Evolutionary conservation across 2,113 vertebrate species (phyloP), one percentile per base, ranked within the genome.

Genomic region (Clarias magur): DNA sequence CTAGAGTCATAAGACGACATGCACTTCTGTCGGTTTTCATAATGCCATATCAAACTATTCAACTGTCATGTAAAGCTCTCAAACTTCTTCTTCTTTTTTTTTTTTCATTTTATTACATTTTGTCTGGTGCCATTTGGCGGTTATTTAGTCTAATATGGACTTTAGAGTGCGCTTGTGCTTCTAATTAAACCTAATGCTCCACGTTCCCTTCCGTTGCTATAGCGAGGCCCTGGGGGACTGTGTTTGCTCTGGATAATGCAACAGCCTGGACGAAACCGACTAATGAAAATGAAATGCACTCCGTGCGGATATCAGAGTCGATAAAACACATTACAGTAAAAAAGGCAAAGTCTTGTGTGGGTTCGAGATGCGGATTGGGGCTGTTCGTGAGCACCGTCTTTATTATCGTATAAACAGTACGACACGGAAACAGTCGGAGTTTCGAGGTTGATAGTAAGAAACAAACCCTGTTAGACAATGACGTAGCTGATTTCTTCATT

Each of bases 141-240:
- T 86, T 62, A 54, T 56, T 42, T 30, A 62, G 68, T 63, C 57
- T 82, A 65, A 76, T 76, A 48, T 76, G 42, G 59, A 63, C 23
- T 53, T 15, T n/a, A 59, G 67, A 62, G 79, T 82, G 68, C 4
- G 15, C n/a, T 48, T 83, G 85, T 75, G n/a, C 67, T 25, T 87
- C 59, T 82, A 62, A 83, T 82, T 75, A 25, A 76, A 54, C 80
- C 38, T 27, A 82, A 73, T 82, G 67, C 85, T 86, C 25, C 82
- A 53, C 63, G 83, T 87, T 82, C 53, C 85, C 54, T 65, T 59
- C 25, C 27, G 17, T 78, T 63, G 68, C 48, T 87, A 86, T 80
- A 42, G n/a, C 38, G 80, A 80, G 62, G 53, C 56, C 80, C 48
- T 21, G 17, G 57, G 42, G 38, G 59, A 56, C 17, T 83, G 68